These are phyloP conservation scores for Polietes domitor DNA, from an alignment of 2,888 invertebrate genomes.

Conservation along the genomic window DNA sequence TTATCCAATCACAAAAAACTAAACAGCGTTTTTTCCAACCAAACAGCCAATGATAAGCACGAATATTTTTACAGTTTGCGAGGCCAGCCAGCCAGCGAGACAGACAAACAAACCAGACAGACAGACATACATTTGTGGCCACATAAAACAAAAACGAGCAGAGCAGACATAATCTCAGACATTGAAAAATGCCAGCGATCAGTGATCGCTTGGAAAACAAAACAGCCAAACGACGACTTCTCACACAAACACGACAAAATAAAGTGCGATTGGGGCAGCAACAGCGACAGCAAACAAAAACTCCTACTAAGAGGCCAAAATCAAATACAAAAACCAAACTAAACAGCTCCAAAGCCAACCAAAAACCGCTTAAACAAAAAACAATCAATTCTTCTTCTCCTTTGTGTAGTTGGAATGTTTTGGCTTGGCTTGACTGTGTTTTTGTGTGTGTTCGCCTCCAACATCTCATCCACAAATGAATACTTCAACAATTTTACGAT, in stretches of 20 bases:
- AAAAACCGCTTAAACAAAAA: neutral
- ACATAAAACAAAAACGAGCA: conserved; percentile 67
- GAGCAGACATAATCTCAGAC: conserved; percentile 78
- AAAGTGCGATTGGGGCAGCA: neutral
- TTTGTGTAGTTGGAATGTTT: conserved; percentile 6
- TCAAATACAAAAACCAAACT: conserved; percentile 42
- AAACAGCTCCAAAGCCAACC: conserved; percentile 3
- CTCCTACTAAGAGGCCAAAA: conserved; percentile 58
- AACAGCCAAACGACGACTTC: conserved; percentile 48
- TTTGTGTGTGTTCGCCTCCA: neutral
- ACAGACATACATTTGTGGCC: conserved; percentile 12
- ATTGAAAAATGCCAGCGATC: conserved; percentile 73
- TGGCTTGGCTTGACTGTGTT: neutral
- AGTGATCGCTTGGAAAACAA: conserved; percentile 36
- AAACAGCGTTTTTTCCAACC: conserved; percentile 69
- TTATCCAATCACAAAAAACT: conserved; percentile 70
- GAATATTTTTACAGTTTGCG: conserved; percentile 64
- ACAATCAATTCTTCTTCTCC: conserved; percentile 8
- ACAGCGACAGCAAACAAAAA: too few species aligned
- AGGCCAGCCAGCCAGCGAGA: neutral
- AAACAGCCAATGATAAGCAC: conserved; percentile 68
- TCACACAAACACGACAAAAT: conserved; percentile 44
- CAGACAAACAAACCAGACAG: conserved; percentile 16
- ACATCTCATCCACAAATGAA: neutral
- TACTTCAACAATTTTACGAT: conserved; percentile 68